phyloP scores from a whole-genome alignment of 2,888 invertebrate species.

The Brassicogethes aeneus region DNA sequence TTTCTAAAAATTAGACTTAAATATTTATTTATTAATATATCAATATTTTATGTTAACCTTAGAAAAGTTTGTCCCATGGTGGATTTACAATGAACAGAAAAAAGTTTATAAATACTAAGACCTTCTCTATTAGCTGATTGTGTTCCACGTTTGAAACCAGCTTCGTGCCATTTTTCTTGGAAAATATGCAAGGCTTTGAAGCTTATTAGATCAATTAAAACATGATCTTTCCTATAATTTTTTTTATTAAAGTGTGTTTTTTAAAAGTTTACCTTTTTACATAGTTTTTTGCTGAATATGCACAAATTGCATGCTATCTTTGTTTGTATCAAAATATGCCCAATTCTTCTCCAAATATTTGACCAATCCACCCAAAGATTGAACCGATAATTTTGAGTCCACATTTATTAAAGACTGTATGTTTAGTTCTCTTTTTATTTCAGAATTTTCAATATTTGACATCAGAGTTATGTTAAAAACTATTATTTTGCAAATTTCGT shows the following conservation, averaged over 20 bases:
- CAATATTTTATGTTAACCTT: constrained; percentile 42
- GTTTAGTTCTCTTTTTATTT: constrained; percentile 48
- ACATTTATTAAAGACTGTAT: constrained; percentile 57
- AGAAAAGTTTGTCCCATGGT: constrained; percentile 55
- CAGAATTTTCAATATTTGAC: constrained; percentile 42
- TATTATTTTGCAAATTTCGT: constrained; percentile 26
- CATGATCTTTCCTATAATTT: constrained; percentile 53
- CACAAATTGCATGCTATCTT: constrained; percentile 47
- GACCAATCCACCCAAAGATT: constrained; percentile 63
- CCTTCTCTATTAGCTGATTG: constrained; percentile 55
- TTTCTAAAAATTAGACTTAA: constrained; percentile 41
- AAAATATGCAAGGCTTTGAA: constrained; percentile 73
- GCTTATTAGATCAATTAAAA: constrained; percentile 62
- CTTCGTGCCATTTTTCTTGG: constrained; percentile 61
- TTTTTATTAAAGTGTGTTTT: no score
- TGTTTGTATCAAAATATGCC: constrained; percentile 30
- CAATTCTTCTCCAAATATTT: constrained; percentile 62
- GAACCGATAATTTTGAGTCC: constrained; percentile 51
- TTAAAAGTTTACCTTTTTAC: constrained; percentile 40
- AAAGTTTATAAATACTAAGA: constrained; percentile 60
- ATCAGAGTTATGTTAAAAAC: constrained; percentile 29
- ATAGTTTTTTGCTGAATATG: constrained; percentile 51
- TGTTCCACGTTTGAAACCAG: constrained; percentile 60
- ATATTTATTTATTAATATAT: constrained; percentile 2
- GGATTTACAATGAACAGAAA: constrained; percentile 57